phyloP scores from a whole-genome alignment of 2,888 invertebrate genomes.

The Temnothorax unifasciatus region DNA sequence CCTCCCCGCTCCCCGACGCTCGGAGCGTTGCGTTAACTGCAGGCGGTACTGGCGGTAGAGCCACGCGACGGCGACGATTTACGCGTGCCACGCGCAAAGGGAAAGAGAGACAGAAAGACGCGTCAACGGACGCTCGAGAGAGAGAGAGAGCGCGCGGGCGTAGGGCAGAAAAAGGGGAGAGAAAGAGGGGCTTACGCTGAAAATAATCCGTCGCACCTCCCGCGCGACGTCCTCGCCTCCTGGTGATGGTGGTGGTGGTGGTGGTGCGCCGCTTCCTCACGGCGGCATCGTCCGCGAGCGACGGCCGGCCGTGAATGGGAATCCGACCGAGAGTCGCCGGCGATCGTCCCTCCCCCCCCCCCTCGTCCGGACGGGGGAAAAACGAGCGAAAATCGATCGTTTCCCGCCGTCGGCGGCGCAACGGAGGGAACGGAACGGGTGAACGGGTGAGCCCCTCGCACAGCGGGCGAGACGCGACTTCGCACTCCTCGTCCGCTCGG shows the following conservation, averaged over 20 bases:
- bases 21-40: conserved; percentile 17
- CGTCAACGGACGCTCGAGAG: neutral
- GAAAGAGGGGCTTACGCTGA: conserved; percentile 38
- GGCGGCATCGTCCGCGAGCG: conserved; percentile 26
- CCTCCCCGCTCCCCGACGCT: conserved; percentile 9
- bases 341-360: conserved; percentile 65
- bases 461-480: conserved; percentile 39
- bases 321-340: conserved; percentile 55
- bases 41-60: conserved; percentile 13
- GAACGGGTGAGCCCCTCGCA: conserved; percentile 25
- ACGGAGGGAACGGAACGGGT: neutral
- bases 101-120: neutral
- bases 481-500: conserved; percentile 4
- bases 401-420: conserved; percentile 68
- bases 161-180: neutral
- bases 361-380: conserved; percentile 68
- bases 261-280: conserved; percentile 22
- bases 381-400: conserved; percentile 83
- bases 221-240: conserved; percentile 32
- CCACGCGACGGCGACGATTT: conserved; percentile 45
- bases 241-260: neutral
- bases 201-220: conserved; percentile 49
- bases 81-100: conserved; percentile 44
- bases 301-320: neutral
- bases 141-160: neutral